These are phyloP conservation scores for Mionectes olivaceus DNA, from an alignment of 2,797 vertebrate genomes.

Conservation along the genomic window DNA sequence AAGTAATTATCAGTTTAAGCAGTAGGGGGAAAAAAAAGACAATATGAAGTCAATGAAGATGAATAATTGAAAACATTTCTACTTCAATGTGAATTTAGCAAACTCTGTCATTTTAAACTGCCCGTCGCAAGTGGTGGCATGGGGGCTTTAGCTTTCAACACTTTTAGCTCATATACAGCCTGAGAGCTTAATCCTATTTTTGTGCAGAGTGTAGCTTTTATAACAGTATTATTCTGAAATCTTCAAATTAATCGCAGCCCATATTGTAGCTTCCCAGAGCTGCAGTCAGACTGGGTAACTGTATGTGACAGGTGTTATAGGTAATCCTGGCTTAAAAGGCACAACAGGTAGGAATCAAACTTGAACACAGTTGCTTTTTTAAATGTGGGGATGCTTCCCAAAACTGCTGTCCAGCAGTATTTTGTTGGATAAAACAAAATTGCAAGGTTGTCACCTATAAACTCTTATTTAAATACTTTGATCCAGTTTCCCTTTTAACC, in stretches of 20 bases:
- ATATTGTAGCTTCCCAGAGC: constrained; percentile 59
- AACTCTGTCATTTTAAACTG: constrained; percentile 20
- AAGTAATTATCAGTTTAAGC: constrained; percentile 70
- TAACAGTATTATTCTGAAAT: constrained; percentile 69
- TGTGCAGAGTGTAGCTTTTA: constrained; percentile 75
- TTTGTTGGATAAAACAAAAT: neutral
- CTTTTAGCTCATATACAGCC: constrained; percentile 71
- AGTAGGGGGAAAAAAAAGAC: neutral
- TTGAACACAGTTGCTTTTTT: constrained; percentile 10
- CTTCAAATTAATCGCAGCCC: constrained; percentile 73
- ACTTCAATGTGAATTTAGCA: constrained; percentile 32
- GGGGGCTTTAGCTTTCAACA: constrained; percentile 69
- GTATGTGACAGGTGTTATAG: constrained; percentile 20
- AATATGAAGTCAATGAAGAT: constrained; percentile 70
- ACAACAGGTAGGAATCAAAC: constrained; percentile 67
- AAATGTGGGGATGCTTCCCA: neutral
- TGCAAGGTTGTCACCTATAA: neutral
- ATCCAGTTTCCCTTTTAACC: neutral
- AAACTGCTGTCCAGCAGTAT: neutral
- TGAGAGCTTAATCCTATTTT: constrained; percentile 76
- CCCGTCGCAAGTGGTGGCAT: neutral
- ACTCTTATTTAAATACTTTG: neutral
- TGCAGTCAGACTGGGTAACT: constrained; percentile 46
- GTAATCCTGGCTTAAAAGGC: constrained; percentile 64
- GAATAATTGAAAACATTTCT: constrained; percentile 60